Percentiles rank a stretch among this genome's conserved stretches.
phyloP scores from a whole-genome alignment of 2,888 invertebrate species.

The Xylophagus ater region DNA sequence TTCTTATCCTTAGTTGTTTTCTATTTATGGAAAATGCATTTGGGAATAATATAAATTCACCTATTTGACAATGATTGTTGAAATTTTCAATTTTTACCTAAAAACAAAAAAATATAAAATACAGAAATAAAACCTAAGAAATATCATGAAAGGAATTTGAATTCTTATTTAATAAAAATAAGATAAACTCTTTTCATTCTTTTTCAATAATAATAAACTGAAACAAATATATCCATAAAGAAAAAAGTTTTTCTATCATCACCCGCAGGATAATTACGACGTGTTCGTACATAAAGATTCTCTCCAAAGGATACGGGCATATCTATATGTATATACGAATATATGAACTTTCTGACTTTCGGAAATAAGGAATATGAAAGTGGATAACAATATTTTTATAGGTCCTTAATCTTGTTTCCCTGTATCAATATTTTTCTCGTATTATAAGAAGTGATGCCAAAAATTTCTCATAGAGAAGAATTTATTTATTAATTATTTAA shows the following conservation, averaged over 20 bases:
- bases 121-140: not conserved
- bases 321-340: not conserved
- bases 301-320: not conserved
- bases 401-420: too few relatives aligned
- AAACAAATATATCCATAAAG: slow-evolving; percentile 9
- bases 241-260: slow-evolving; percentile 13
- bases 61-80: too few relatives aligned
- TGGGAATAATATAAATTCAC: too few relatives aligned
- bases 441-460: too few relatives aligned
- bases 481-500: too few relatives aligned
- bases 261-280: slow-evolving; percentile 11
- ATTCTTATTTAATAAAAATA: not conserved
- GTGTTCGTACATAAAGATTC: slow-evolving; percentile 5
- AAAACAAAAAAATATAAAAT: not conserved
- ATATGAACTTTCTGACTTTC: too few relatives aligned
- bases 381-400: slow-evolving; percentile 13
- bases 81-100: too few relatives aligned
- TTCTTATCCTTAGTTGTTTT: too few relatives aligned
- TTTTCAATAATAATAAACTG: slow-evolving; percentile 11
- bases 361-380: too few relatives aligned
- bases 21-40: too few relatives aligned
- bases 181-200: slow-evolving; percentile 3
- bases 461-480: too few relatives aligned
- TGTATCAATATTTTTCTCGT: too few relatives aligned
- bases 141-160: not conserved